phyloP scores from a whole-genome alignment of 2,797 vertebrate species.

The Sebastes taczanowskii region DNA sequence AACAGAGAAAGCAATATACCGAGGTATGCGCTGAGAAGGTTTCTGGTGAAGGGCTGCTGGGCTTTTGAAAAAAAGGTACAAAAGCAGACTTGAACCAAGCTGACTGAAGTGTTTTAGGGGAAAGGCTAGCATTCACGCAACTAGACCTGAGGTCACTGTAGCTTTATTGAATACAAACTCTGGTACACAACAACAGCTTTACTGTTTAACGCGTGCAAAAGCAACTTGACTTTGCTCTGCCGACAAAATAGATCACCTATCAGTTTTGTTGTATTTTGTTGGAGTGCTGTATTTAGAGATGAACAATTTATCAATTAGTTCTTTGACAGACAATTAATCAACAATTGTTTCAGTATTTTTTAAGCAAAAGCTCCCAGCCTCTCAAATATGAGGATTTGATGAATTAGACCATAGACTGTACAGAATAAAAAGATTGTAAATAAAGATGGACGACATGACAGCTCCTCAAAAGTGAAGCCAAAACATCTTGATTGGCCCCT shows the following conservation, averaged over 20 bases:
- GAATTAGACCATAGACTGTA: not conserved
- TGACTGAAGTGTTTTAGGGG: slow-evolving; percentile 19
- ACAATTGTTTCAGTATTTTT: not conserved
- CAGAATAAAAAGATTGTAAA: no score
- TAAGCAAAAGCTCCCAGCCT: not conserved
- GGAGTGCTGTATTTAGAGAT: not conserved
- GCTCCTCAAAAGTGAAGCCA: no score
- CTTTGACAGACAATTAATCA: not conserved
- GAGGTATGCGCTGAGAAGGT: not conserved
- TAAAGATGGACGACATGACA: no score
- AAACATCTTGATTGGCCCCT: no score
- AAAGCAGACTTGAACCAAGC: slow-evolving; percentile 27
- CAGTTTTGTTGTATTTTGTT: not conserved
- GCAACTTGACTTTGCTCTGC: not conserved
- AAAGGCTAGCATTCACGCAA: not conserved
- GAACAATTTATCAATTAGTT: not conserved
- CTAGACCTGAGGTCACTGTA: not conserved
- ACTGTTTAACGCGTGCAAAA: not conserved
- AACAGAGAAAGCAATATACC: not conserved
- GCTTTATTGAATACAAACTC: not conserved
- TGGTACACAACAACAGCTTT: not conserved
- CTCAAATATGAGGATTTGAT: not conserved
- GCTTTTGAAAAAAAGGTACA: slow-evolving; percentile 12
- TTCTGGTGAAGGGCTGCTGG: not conserved
- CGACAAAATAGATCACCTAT: not conserved